These are phyloP conservation scores for Scatophagus argus DNA, from an alignment of 2,113 vertebrate species.

Conservation along the genomic window DNA sequence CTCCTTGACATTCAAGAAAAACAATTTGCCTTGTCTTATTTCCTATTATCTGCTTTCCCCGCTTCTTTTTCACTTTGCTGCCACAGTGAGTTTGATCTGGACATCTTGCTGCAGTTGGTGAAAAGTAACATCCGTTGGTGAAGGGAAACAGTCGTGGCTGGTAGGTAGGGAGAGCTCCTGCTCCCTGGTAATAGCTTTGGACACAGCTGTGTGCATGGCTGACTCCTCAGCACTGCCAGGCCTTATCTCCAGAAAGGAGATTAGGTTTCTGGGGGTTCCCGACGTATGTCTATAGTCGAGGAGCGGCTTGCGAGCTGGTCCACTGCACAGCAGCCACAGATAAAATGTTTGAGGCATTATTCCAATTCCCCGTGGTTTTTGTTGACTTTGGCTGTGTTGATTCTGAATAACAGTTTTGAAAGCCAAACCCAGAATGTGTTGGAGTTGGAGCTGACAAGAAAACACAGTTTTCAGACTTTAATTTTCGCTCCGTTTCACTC, in stretches of 20 bases:
- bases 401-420: conserved; percentile 21
- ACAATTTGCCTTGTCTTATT: conserved; percentile 20
- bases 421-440: neutral
- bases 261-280: conserved; percentile 69
- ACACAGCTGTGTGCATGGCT: conserved; percentile 74
- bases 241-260: conserved; percentile 76
- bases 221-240: conserved; percentile 68
- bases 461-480: conserved; percentile 22
- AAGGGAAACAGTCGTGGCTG: conserved; percentile 48
- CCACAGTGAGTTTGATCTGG: conserved; percentile 57
- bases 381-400: conserved; percentile 42
- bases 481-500: conserved; percentile 7
- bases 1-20: conserved; percentile 20
- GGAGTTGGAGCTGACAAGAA: conserved; percentile 25
- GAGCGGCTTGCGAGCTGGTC: conserved; percentile 55
- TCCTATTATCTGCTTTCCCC: conserved; percentile 12
- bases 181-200: conserved; percentile 75
- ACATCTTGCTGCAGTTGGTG: conserved; percentile 61
- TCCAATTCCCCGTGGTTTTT: conserved; percentile 40
- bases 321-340: conserved; percentile 48
- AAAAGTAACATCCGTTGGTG: conserved; percentile 53
- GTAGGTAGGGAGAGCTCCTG: conserved; percentile 51
- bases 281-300: conserved; percentile 52
- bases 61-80: conserved; percentile 7
- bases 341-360: conserved; percentile 64